phyloP scores from a whole-genome alignment of 1,140 invertebrate genomes.

The Lucilia cuprina region DNA sequence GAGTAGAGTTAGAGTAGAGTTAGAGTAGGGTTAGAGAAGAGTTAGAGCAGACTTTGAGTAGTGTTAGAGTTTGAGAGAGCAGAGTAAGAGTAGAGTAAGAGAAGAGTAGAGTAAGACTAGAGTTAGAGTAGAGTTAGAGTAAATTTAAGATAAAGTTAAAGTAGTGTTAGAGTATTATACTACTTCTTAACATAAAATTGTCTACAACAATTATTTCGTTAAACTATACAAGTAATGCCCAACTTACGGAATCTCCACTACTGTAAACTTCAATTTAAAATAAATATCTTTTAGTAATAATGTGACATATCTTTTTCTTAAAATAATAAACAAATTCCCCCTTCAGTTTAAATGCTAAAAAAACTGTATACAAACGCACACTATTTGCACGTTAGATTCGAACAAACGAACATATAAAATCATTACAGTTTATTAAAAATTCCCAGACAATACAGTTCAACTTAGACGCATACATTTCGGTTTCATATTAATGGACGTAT shows the following conservation, averaged over 20 bases:
- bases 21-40: too few relatives aligned
- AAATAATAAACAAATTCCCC: not conserved
- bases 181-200: too few relatives aligned
- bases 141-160: too few relatives aligned
- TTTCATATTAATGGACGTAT: not conserved
- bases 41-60: too few relatives aligned
- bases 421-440: not conserved
- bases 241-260: not conserved
- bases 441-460: not conserved
- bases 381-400: not conserved
- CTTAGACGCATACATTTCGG: too few relatives aligned
- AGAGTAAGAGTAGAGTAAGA: too few relatives aligned
- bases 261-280: not conserved
- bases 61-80: too few relatives aligned
- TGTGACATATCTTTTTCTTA: not conserved
- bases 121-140: too few relatives aligned
- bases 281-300: not conserved
- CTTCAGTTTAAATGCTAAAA: not conserved
- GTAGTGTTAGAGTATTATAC: too few relatives aligned
- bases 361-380: not conserved
- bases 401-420: not conserved
- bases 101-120: too few relatives aligned
- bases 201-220: too few relatives aligned
- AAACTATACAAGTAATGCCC: not conserved
- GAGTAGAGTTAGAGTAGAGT: too few relatives aligned